Evolutionary conservation across 2,113 vertebrate species (phyloP).

Genomic region (Equus przewalskii): DNA sequence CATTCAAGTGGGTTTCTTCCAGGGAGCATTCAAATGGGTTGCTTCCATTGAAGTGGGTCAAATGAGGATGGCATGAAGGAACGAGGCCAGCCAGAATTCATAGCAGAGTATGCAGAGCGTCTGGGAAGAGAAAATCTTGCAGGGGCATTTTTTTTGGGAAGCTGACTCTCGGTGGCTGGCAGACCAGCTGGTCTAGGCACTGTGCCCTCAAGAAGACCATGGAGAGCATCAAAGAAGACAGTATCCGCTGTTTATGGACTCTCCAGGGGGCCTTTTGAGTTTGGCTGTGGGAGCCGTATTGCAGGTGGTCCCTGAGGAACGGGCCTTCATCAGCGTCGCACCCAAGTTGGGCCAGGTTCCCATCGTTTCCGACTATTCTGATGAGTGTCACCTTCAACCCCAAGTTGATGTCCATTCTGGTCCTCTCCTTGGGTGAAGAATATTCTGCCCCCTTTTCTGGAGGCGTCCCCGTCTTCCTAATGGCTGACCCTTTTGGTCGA

Average conservation of each 20-base stretch:
- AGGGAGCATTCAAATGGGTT: background rate
- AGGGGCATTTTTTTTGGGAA: too few species aligned
- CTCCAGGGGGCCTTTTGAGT: background rate
- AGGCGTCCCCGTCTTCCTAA: too few species aligned
- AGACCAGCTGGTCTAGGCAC: background rate
- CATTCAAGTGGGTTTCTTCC: background rate
- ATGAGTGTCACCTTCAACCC: too few species aligned
- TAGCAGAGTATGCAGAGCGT: background rate
- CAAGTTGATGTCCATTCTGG: too few species aligned
- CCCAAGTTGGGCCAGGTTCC: too few species aligned
- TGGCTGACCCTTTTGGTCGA: too few species aligned
- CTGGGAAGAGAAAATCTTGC: background rate
- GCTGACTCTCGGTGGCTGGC: background rate
- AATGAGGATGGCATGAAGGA: background rate
- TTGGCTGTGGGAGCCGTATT: background rate
- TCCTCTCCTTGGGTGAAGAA: too few species aligned
- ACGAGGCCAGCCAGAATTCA: background rate
- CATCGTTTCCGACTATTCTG: too few species aligned
- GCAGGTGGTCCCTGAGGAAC: too few species aligned
- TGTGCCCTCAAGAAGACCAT: background rate
- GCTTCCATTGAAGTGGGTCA: background rate
- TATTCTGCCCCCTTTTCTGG: too few species aligned
- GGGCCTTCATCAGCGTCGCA: too few species aligned
- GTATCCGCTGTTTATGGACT: background rate
- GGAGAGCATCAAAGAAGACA: background rate